Evolutionary conservation across 2,888 invertebrate species (phyloP), one percentile per base, ranked within the genome.

Genomic region (Chalcis sispes): DNA sequence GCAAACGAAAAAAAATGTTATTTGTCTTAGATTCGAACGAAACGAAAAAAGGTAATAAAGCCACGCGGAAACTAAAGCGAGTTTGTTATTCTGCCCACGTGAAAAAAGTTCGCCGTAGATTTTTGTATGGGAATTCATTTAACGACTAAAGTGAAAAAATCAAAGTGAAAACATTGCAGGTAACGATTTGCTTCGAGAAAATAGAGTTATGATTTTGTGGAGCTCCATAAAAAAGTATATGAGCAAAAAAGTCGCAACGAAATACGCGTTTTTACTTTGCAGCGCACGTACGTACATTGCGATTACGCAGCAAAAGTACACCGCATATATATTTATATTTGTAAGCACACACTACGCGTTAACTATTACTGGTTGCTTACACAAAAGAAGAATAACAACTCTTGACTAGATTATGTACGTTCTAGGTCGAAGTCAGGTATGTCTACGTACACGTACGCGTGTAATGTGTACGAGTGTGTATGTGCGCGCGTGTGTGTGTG

Each of bases 141-240:
- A 59, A 50, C 32, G 20, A 4, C n/a, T 13, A 65, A 46, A 4
- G 40, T n/a, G 8, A n/a, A 3, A 29, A 58, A 58, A 29, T 7
- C 23, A 1, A 23, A 46, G n/a, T 27, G n/a, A 42, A 56, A 32
- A 69, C 2, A 1, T 18, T 23, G 13, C 10, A 3, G 4, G 18
- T 36, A 15, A 42, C 69, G 40, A 56, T 56, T 1, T 46, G 15
- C 58, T 8, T 0, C 2, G 54, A 69, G 58, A 69, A 69, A 69
- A 59, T 32, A 50, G 59, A 69, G 69, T 70, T 70, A 70, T 70
- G 36, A 70, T 59, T 59, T 59, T 46, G n/a, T 25, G 18, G 23
- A 70, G 50, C 29, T 67, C 42, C 27, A n/a, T 32, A 58, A 15
- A 29, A 32, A 8, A 29, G 46, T 23, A 54, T 18, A 20, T 7